Evolutionary conservation across 2,113 vertebrate species (phyloP).

Genomic region (Fregata magnificens): DNA sequence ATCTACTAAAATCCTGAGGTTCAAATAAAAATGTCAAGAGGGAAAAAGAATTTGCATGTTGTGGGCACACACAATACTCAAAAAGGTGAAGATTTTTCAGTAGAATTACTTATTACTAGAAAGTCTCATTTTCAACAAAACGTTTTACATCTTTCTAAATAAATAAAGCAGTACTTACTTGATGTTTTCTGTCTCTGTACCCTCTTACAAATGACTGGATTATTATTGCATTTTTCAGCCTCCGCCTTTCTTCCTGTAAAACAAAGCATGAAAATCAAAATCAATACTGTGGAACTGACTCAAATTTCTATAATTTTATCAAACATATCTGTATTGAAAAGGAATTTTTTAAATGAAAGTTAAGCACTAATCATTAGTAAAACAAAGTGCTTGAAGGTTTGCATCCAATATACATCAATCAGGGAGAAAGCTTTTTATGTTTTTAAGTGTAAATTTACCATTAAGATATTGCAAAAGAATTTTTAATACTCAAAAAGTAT

Average conservation of each 20-base stretch:
- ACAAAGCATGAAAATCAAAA: background rate
- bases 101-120: background rate
- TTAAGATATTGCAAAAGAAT: background rate
- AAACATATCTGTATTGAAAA: background rate
- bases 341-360: background rate
- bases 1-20: background rate
- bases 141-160: background rate
- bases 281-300: background rate
- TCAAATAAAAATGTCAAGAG: background rate
- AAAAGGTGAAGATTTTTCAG: background rate
- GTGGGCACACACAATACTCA: background rate
- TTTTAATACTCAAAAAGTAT: background rate
- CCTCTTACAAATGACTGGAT: slow-evolving; percentile 97
- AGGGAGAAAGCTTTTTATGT: background rate
- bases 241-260: slow-evolving; percentile 90
- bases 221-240: slow-evolving; percentile 94
- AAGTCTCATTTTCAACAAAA: background rate
- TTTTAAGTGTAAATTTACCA: background rate
- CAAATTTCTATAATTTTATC: background rate
- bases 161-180: slow-evolving; percentile 78
- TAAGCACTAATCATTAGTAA: background rate
- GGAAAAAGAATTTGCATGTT: background rate
- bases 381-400: background rate
- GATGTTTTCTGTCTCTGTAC: slow-evolving; percentile 91
- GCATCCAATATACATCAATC: background rate